Conservation (phyloP, 2,888 invertebrate species). For the Neoitamus cyanurus region DNA sequence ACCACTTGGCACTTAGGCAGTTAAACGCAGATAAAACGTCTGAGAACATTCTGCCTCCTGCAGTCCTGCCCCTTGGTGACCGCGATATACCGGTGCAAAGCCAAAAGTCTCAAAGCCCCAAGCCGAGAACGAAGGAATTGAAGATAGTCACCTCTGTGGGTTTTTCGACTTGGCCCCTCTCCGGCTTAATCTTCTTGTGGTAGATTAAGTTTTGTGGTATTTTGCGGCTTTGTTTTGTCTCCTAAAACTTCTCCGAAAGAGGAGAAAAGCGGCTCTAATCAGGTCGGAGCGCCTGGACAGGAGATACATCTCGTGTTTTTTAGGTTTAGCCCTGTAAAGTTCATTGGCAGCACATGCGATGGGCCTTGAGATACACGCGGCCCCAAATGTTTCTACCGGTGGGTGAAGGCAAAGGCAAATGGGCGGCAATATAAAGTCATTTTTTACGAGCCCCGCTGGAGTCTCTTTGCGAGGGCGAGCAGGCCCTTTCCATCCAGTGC, state of each 20-base stretch:
- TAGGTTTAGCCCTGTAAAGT: not conserved
- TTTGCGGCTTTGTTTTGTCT: not conserved
- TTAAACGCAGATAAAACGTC: not conserved
- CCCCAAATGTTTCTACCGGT: not conserved
- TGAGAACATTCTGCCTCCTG: not conserved
- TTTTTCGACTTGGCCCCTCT: not conserved
- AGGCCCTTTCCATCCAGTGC: not conserved
- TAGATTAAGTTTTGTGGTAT: conserved; percentile 12
- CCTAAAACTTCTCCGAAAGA: not conserved
- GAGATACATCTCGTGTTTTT: not conserved
- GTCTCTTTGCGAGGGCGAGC: not conserved
- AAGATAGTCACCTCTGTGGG: not conserved
- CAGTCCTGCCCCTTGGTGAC: not conserved
- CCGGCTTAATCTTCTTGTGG: not conserved
- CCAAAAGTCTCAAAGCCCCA: not conserved
- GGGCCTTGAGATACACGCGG: not conserved
- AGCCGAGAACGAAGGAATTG: not conserved
- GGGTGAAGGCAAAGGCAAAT: not conserved
- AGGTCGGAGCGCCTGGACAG: conserved; percentile 6
- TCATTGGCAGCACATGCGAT: conserved; percentile 17
- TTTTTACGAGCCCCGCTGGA: not conserved
- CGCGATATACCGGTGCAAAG: not conserved
- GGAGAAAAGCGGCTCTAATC: not conserved
- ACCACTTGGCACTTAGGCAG: not conserved
- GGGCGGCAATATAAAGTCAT: not conserved